Evolutionary conservation across 2,113 vertebrate genomes (phyloP), one percentile per base, ranked within the genome.

Genomic region (Laticauda laticaudata): DNA sequence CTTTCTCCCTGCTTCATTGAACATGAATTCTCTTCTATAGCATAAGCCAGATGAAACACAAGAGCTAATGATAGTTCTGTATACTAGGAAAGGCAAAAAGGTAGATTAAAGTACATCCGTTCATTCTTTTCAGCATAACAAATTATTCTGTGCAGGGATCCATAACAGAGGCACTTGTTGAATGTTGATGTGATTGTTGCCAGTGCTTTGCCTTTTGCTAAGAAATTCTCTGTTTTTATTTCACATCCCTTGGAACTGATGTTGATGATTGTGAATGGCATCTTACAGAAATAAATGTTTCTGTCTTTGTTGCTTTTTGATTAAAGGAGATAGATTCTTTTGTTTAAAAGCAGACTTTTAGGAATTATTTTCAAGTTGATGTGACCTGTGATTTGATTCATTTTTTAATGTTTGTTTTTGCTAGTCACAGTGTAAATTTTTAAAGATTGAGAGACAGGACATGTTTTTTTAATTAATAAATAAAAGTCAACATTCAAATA

Each of bases 11-110:
- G 24, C 51, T 48, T 53, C 48, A 69, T 20, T 54, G 69, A 90
- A 81, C 34, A 81, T 81, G 75, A 43, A 81, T 81, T 81, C 75
- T 81, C 7, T 81, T 43, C 75, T 81, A 81, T 43, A 81, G 75
- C 75, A 81, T 81, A 81, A 81, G 75, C 34, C 75, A 81, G 75
- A 81, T 81, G 75, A 34, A 81, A 81, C 34, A 43, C 34, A 81
- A 81, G 29, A 34, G 29, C 48, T 21, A 90, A 48, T 51, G 26
- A 90, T 90, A 90, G 69, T 90, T 90, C 45, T 75, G 90, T 48
- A 53, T 69, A 90, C 75, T 75, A 90, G 90, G 48, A 75, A 90
- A 90, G 48, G 48, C 45, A 64, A 90, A 90, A 64, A 54, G 39
- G 90, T 75, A 53, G 45, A 75, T 69, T 90, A 64, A 90, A 54